These are phyloP conservation scores for Dicaeum eximium DNA, from an alignment of 2,113 vertebrate species.

Conservation along the genomic window DNA sequence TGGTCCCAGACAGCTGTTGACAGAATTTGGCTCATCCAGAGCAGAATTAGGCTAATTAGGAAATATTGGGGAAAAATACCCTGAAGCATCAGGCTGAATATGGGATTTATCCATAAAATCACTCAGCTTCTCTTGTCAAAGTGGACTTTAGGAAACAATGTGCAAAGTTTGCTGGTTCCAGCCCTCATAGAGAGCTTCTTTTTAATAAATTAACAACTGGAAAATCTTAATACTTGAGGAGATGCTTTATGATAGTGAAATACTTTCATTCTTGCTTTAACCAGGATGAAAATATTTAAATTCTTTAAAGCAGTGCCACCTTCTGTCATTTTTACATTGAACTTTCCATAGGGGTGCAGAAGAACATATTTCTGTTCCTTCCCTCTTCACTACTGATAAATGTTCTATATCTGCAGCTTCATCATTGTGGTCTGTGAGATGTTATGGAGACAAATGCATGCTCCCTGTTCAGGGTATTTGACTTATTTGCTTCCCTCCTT, in stretches of 20 bases:
- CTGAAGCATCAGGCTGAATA: neutral
- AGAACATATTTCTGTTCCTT: neutral
- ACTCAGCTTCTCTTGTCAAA: neutral
- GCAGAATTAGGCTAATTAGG: neutral
- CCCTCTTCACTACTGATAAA: neutral
- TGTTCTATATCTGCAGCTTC: neutral
- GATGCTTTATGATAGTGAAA: neutral
- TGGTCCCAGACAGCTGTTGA: neutral
- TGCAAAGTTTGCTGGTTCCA: neutral
- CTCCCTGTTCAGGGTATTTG: neutral
- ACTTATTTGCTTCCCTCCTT: neutral
- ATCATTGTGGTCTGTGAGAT: neutral
- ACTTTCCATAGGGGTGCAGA: accelerated
- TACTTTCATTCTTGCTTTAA: neutral
- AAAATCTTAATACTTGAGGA: neutral
- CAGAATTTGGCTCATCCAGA: neutral
- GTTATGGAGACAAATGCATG: neutral
- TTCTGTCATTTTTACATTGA: neutral
- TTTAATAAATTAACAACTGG: neutral
- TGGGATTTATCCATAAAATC: neutral
- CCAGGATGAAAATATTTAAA: neutral
- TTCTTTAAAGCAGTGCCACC: neutral
- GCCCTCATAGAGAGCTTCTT: neutral
- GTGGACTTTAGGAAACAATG: accelerated
- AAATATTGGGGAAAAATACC: neutral